Percentiles rank a stretch among this genome's conserved stretches.
phyloP scores from a whole-genome alignment of 2,113 vertebrate genomes.

The Brienomyrus longianalis region DNA sequence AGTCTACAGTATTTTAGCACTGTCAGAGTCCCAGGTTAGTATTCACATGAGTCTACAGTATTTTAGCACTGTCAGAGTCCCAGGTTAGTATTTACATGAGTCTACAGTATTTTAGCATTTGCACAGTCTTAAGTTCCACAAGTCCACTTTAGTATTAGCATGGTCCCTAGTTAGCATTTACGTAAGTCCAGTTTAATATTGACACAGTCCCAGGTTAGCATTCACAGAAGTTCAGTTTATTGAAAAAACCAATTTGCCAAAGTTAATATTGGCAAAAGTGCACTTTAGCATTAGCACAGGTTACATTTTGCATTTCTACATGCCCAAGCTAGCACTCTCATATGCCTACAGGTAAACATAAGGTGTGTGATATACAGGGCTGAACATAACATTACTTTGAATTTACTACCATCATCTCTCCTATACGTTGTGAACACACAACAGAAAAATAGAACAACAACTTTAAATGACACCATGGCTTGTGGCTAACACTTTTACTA shows the following conservation, averaged over 20 bases:
- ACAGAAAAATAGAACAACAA: neutral
- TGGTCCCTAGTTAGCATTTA: no score
- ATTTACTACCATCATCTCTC: neutral
- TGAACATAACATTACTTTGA: neutral
- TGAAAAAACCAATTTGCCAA: neutral
- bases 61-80: no score
- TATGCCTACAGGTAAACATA: neutral
- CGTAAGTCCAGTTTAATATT: neutral
- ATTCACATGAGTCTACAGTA: no score
- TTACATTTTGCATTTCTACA: neutral
- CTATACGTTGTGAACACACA: neutral
- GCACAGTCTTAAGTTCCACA: no score
- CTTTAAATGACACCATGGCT: neutral
- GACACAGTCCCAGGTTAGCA: conserved; percentile 17
- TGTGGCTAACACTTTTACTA: neutral
- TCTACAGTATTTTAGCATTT: neutral
- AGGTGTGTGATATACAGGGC: neutral
- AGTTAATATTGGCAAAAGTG: neutral
- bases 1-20: no score
- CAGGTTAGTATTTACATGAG: neutral
- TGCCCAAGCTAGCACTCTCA: neutral
- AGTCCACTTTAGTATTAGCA: no score
- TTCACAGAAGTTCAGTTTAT: conserved; percentile 35
- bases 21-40: no score
- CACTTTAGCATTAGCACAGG: neutral